Conservation (phyloP, 2,113 vertebrate species). For the Cyprinodon tularosa region DNA sequence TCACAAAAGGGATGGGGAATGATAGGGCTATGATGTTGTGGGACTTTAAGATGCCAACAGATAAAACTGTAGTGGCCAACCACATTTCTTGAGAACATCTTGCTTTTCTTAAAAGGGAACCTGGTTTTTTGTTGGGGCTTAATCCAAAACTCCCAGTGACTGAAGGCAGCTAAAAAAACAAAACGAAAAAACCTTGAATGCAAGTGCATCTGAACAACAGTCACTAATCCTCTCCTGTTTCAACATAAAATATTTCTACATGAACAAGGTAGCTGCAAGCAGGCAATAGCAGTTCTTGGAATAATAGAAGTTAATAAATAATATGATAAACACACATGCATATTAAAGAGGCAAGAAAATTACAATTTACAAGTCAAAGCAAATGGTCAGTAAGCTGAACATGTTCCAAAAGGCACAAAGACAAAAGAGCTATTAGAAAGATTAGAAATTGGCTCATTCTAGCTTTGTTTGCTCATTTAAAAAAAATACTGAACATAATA, state of each 20-base stretch:
- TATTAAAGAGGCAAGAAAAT: conserved; percentile 26
- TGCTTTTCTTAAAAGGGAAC: background rate
- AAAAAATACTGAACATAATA: background rate
- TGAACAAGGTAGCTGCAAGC: conserved; percentile 1
- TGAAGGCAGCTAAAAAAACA: background rate
- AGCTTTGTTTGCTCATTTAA: background rate
- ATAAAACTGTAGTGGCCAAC: no score
- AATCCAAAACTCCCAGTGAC: background rate
- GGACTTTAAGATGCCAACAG: no score
- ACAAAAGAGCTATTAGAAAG: background rate
- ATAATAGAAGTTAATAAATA: background rate
- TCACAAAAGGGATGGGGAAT: no score
- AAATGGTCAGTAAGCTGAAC: conserved; percentile 13
- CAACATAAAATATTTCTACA: conserved; percentile 4
- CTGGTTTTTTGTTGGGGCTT: no score
- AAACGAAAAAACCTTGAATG: background rate
- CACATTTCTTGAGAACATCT: background rate
- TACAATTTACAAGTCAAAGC: conserved; percentile 20
- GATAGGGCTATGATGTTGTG: no score
- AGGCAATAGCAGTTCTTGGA: conserved; percentile 13
- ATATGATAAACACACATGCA: conserved; percentile 25
- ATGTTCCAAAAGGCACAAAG: background rate
- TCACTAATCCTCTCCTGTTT: conserved; percentile 13
- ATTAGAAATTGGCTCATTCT: background rate
- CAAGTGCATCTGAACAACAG: background rate